Evolutionary conservation across 2,888 invertebrate species (phyloP).

Genomic region (Ennomos quercinarius): DNA sequence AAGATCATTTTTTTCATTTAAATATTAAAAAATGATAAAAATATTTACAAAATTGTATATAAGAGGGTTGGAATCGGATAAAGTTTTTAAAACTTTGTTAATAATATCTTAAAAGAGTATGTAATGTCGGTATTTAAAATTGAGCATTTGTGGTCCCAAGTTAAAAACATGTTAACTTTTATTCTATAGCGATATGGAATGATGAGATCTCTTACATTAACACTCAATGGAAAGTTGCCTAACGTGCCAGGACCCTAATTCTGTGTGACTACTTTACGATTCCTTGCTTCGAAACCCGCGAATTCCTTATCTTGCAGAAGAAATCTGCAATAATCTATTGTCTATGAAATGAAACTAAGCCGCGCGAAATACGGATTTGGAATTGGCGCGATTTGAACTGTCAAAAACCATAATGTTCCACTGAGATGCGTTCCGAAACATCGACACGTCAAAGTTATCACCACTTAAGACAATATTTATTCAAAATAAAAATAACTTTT

Average conservation of each 20-base stretch:
- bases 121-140: slow-evolving; percentile 46
- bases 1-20: slow-evolving; percentile 78
- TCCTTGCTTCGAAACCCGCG: too few relatives aligned
- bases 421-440: too few relatives aligned
- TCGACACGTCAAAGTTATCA: too few relatives aligned
- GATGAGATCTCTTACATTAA: slow-evolving; percentile 75
- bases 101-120: slow-evolving; percentile 47
- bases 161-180: slow-evolving; percentile 54
- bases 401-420: too few relatives aligned
- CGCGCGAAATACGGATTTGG: too few relatives aligned
- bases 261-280: too few relatives aligned
- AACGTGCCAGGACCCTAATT: slow-evolving; percentile 28
- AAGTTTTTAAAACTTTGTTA: slow-evolving; percentile 30
- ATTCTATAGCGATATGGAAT: slow-evolving; percentile 78
- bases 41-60: slow-evolving; percentile 57
- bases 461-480: too few relatives aligned
- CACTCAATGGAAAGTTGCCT: slow-evolving; percentile 33
- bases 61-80: slow-evolving; percentile 24
- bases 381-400: too few relatives aligned
- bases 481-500: too few relatives aligned
- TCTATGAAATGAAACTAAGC: too few relatives aligned
- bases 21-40: slow-evolving; percentile 55
- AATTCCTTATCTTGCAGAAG: too few relatives aligned
- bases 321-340: too few relatives aligned
- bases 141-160: slow-evolving; percentile 70